Conservation (phyloP, 1,140 invertebrate genomes). For the Heliconius himera region DNA sequence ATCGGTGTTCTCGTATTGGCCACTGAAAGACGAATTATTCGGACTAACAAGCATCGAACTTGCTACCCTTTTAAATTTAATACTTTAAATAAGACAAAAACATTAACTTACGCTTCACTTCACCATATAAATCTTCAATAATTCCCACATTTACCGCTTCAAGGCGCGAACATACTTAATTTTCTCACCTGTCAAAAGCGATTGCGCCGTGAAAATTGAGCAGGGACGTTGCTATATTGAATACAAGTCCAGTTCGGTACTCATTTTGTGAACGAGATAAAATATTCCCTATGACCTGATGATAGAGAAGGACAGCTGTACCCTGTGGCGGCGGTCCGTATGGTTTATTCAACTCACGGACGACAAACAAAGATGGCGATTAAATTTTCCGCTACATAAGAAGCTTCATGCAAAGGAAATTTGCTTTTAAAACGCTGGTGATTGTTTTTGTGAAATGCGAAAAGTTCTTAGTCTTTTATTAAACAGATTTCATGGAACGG, state of each 20-base stretch:
- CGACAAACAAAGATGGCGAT: conserved; percentile 70
- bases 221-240: conserved; percentile 55
- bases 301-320: conserved; percentile 46
- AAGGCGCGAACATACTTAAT: conserved; percentile 47
- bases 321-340: conserved; percentile 51
- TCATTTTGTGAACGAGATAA: conserved; percentile 52
- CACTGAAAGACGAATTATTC: neutral
- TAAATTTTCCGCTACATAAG: conserved; percentile 78
- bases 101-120: conserved; percentile 12
- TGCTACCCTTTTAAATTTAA: neutral
- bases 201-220: conserved; percentile 63
- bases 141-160: conserved; percentile 39
- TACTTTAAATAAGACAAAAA: neutral
- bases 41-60: neutral
- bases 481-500: conserved; percentile 15
- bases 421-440: conserved; percentile 45
- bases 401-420: conserved; percentile 62
- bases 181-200: conserved; percentile 62
- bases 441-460: conserved; percentile 45
- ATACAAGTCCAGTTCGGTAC: conserved; percentile 56
- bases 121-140: conserved; percentile 30
- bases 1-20: neutral
- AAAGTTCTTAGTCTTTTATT: conserved; percentile 34
- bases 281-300: conserved; percentile 45
- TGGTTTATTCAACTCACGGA: conserved; percentile 75